These are phyloP conservation scores for Trissoscelio sp. DNA, from an alignment of 2,888 invertebrate genomes.

Conservation along the genomic window DNA sequence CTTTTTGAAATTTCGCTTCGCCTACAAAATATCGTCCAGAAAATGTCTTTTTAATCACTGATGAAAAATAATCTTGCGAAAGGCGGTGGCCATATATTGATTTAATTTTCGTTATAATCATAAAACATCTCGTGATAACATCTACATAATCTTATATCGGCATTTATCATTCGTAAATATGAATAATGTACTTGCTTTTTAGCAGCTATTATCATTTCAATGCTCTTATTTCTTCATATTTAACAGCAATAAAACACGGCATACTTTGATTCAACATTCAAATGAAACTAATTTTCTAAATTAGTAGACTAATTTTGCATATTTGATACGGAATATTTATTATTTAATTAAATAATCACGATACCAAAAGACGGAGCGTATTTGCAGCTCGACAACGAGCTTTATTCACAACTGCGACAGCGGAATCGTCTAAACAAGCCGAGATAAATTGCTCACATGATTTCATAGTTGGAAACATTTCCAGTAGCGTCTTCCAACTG, in stretches of 20 bases:
- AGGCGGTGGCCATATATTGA: not conserved
- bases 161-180: not conserved
- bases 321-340: too few species aligned
- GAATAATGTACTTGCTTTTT: not conserved
- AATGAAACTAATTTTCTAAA: too few species aligned
- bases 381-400: not conserved
- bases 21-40: not conserved
- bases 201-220: not conserved
- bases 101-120: constrained; percentile 12
- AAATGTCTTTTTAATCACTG: constrained; percentile 13
- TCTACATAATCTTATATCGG: not conserved
- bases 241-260: too few species aligned
- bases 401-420: not conserved
- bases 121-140: constrained; percentile 1
- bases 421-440: constrained; percentile 11
- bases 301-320: too few species aligned
- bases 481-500: constrained; percentile 7
- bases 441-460: constrained; percentile 12
- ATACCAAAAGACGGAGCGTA: not conserved
- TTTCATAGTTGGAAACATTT: constrained; percentile 14
- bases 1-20: constrained; percentile 23
- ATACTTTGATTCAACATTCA: too few species aligned
- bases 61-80: constrained; percentile 18
- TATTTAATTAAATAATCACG: constrained; percentile 24
- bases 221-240: too few species aligned